Evolutionary conservation across 2,888 invertebrate species (phyloP), one percentile per base, ranked within the genome.

Genomic region (Adelphocoris suturalis): DNA sequence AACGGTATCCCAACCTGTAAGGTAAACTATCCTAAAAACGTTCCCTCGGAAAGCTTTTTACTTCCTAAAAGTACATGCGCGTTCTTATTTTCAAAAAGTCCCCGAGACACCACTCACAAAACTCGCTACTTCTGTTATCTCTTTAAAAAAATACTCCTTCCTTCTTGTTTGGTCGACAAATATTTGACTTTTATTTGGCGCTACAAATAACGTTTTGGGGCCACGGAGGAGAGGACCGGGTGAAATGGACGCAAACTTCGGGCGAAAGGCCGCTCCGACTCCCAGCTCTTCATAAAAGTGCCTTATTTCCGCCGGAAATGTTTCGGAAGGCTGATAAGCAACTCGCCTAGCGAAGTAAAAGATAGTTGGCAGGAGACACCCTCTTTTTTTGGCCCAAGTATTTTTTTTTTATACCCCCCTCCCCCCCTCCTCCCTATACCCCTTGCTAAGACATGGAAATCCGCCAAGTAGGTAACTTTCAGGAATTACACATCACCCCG

Each of bases 111-210:
- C 80, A 52, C 52, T 52, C 46, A 14, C 23, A 11, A 23, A 68
- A 23, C n/a, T 23, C 68, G 19, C 61, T 19, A 9, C 52, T 0
- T 23, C 57, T 89, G 61, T 76, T 80, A 89, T 89, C 89, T 89
- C 81, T 47, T 27, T 37, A 48, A 75, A 75, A 75, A 86, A n/a
- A 0, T 37, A 75, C 28, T 75, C 27, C 55, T 68, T 19, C 27
- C 27, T 19, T 12, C 46, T 81, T 89, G 81, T 89, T 89, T 81
- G 89, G 23, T 46, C 80, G 81, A 81, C 89, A 89, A 89, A 89
- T 89, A 89, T 89, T 89, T 89, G 89, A 89, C 89, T 89, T 89
- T 80, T 89, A 81, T 81, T 81, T 81, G 89, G 81, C 23, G 68
- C 81, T 47, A 46, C 86, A 86, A 86, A 86, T 86, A 86, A 76